These are phyloP conservation scores for Blastobasis adustella DNA, from an alignment of 2,888 invertebrate species.

Conservation along the genomic window DNA sequence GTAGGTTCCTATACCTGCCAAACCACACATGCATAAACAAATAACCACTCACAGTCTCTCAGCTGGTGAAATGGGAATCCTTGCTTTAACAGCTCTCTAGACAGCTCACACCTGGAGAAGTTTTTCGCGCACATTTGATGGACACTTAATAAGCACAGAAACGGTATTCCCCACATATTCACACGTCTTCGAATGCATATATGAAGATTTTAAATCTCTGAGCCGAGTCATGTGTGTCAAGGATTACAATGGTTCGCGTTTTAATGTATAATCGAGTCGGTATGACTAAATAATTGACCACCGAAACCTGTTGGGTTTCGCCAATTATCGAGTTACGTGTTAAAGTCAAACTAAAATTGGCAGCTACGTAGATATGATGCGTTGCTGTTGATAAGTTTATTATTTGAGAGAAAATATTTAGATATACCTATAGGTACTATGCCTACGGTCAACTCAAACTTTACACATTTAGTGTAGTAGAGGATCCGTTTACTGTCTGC, in stretches of 20 bases:
- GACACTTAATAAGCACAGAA: conserved; percentile 5
- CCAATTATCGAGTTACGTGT: conserved; percentile 1
- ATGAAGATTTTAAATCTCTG: background rate
- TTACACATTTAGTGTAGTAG: too few relatives aligned
- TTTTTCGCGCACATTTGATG: conserved; percentile 4
- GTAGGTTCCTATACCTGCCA: background rate
- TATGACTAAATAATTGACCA: conserved; percentile 21
- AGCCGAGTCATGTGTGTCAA: conserved; percentile 25
- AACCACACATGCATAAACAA: background rate
- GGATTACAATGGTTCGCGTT: conserved; percentile 23
- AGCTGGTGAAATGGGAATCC: conserved; percentile 36
- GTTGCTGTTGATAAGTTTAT: too few relatives aligned
- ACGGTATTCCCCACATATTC: background rate
- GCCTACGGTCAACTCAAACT: too few relatives aligned
- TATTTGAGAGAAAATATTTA: too few relatives aligned
- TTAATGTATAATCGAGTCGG: conserved; percentile 11
- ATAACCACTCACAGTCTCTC: conserved; percentile 36
- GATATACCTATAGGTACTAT: too few relatives aligned
- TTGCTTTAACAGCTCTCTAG: conserved; percentile 28
- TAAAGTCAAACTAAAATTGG: too few relatives aligned
- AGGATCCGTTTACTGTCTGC: too few relatives aligned
- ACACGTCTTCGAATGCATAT: too few relatives aligned
- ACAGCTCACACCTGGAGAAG: conserved; percentile 35
- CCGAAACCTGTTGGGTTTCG: conserved; percentile 24
- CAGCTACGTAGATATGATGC: too few relatives aligned